phyloP scores from a whole-genome alignment of 2,797 vertebrate genomes.

The Myripristis jacobus region DNA sequence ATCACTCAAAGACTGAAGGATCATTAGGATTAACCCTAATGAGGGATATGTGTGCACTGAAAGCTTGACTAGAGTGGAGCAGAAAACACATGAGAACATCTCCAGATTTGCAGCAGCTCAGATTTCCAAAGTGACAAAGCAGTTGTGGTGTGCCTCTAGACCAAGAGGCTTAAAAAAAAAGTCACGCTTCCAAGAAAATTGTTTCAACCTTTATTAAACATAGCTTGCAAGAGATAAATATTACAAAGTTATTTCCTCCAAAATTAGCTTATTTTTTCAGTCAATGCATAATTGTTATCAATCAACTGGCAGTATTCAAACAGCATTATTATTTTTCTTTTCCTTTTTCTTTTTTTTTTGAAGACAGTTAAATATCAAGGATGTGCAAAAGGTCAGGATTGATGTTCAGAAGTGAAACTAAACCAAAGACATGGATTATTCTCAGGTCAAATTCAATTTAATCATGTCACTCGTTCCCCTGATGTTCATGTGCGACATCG shows the following conservation, averaged over 20 bases:
- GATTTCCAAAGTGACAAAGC: too few species aligned
- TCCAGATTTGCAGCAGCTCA: not conserved
- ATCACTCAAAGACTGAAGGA: too few species aligned
- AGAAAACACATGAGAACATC: too few species aligned
- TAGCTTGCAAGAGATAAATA: conserved; percentile 99
- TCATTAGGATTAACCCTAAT: too few species aligned
- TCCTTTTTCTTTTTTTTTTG: conserved; percentile 84
- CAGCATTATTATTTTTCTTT: conserved; percentile 86
- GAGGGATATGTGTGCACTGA: too few species aligned
- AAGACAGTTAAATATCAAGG: conserved; percentile 95
- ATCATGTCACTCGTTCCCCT: conserved; percentile 62
- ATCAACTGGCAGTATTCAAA: conserved; percentile 94
- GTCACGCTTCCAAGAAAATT: conserved; percentile 87
- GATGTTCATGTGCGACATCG: conserved; percentile 71
- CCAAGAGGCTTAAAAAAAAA: conserved; percentile 53
- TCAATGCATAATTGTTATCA: conserved; percentile 91
- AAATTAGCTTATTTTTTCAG: conserved; percentile 97
- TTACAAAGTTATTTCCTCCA: conserved; percentile 99
- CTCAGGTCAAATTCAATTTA: conserved; percentile 66
- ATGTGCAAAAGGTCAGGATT: conserved; percentile 94
- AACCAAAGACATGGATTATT: conserved; percentile 70
- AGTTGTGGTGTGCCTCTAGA: not conserved
- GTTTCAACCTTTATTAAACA: conserved; percentile 99
- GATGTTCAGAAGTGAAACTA: conserved; percentile 80
- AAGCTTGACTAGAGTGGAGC: too few species aligned